Evolutionary conservation across 2,888 invertebrate genomes (phyloP).

Genomic region (Netelia virgata): DNA sequence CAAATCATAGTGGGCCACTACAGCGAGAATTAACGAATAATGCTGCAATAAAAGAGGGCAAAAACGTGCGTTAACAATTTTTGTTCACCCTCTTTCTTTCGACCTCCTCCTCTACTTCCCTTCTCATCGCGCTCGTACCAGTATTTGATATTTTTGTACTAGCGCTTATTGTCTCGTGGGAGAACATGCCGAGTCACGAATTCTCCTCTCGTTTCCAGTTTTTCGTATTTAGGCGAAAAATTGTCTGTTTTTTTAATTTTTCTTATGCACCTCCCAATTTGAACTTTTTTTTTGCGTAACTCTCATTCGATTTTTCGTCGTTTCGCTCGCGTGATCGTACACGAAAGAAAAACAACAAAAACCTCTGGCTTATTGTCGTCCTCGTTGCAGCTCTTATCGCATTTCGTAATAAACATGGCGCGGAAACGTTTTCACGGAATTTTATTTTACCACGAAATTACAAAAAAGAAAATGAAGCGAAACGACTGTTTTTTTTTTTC

Average conservation of each 20-base stretch:
- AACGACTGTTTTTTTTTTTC: too few relatives aligned
- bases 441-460: too few relatives aligned
- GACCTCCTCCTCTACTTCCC: neutral
- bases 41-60: slow-evolving; percentile 49
- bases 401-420: too few relatives aligned
- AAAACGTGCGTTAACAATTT: slow-evolving; percentile 69
- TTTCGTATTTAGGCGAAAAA: slow-evolving; percentile 26
- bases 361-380: too few relatives aligned
- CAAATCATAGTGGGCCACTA: slow-evolving; percentile 65
- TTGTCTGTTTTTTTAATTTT: neutral
- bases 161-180: slow-evolving; percentile 17
- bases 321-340: neutral
- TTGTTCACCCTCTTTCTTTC: neutral
- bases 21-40: slow-evolving; percentile 55
- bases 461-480: too few relatives aligned
- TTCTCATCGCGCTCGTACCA: neutral
- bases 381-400: too few relatives aligned
- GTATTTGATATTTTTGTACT: slow-evolving; percentile 41
- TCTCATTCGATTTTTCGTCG: neutral
- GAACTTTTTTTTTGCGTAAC: slow-evolving; percentile 3
- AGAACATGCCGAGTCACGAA: slow-evolving; percentile 26
- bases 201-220: neutral
- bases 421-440: too few relatives aligned
- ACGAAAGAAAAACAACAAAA: too few relatives aligned
- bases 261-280: slow-evolving; percentile 8